A percentile compares a stretch with the other conserved stretches of the same genome.
These are phyloP conservation scores for Myotis brandtii DNA, from an alignment of 2,113 vertebrate species.

Conservation along the genomic window DNA sequence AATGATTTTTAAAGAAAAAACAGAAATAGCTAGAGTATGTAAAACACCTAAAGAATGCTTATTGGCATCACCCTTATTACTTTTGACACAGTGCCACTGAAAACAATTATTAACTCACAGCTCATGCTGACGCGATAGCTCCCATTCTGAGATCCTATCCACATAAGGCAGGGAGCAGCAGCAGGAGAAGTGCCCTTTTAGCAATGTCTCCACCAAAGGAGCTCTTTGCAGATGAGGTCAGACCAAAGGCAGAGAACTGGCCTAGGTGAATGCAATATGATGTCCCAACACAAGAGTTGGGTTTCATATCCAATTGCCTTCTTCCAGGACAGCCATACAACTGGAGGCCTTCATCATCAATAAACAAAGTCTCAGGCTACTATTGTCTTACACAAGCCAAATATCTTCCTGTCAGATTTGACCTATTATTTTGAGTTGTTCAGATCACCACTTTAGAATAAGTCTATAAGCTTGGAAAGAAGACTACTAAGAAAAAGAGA, in stretches of 20 bases:
- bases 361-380: slow-evolving; percentile 71
- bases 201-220: slow-evolving; percentile 42
- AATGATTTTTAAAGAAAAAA: neutral
- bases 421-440: slow-evolving; percentile 58
- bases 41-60: slow-evolving; percentile 42
- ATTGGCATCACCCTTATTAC: neutral
- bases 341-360: slow-evolving; percentile 45
- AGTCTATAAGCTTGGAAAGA: neutral
- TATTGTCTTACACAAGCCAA: slow-evolving; percentile 68
- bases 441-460: neutral
- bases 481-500: neutral
- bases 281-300: slow-evolving; percentile 36
- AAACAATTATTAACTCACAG: slow-evolving; percentile 52
- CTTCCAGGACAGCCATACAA: slow-evolving; percentile 61
- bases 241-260: slow-evolving; percentile 61
- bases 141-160: slow-evolving; percentile 17
- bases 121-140: neutral
- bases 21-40: neutral
- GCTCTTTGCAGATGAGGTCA: slow-evolving; percentile 50
- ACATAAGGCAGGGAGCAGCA: neutral
- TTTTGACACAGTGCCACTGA: neutral
- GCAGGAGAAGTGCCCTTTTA: slow-evolving; percentile 55
- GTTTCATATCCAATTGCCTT: slow-evolving; percentile 45
- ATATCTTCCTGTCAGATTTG: slow-evolving; percentile 58
- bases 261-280: neutral